Conservation (phyloP, 1,140 invertebrate genomes). For the Centruroides sculpturatus region DNA sequence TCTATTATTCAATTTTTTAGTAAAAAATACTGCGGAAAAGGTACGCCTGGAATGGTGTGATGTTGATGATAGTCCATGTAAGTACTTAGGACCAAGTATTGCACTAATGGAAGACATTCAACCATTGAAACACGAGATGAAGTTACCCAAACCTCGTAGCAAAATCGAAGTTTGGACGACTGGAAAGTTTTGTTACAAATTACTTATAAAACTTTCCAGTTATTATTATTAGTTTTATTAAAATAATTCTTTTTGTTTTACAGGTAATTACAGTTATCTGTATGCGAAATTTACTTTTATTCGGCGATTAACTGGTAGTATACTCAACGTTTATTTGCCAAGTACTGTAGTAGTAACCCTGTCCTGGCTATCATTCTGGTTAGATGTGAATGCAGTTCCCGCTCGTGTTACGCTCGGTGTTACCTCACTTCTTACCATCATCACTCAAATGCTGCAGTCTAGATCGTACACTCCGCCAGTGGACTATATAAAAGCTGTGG, state of each 20-base stretch:
- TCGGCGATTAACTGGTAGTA: constrained; percentile 5
- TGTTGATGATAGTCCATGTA: neutral
- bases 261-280: constrained; percentile 4
- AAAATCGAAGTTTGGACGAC: constrained; percentile 6
- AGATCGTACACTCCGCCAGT: constrained; percentile 11
- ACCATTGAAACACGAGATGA: constrained; percentile 4
- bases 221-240: neutral
- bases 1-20: neutral
- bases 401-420: constrained; percentile 23
- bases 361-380: constrained; percentile 25
- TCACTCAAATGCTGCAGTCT: constrained; percentile 17
- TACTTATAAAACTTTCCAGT: neutral
- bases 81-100: neutral
- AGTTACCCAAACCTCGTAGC: neutral
- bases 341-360: constrained; percentile 9
- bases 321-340: constrained; percentile 8
- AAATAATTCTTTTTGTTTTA: neutral
- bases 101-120: neutral
- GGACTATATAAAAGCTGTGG: constrained; percentile 21
- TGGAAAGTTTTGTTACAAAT: neutral
- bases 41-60: neutral
- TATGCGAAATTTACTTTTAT: constrained; percentile 3
- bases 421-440: constrained; percentile 15
- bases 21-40: constrained; percentile 1
- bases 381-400: constrained; percentile 26